Evolutionary conservation across 2,888 invertebrate species (phyloP), one percentile per base, ranked within the genome.

Genomic region (Bugula neritina): DNA sequence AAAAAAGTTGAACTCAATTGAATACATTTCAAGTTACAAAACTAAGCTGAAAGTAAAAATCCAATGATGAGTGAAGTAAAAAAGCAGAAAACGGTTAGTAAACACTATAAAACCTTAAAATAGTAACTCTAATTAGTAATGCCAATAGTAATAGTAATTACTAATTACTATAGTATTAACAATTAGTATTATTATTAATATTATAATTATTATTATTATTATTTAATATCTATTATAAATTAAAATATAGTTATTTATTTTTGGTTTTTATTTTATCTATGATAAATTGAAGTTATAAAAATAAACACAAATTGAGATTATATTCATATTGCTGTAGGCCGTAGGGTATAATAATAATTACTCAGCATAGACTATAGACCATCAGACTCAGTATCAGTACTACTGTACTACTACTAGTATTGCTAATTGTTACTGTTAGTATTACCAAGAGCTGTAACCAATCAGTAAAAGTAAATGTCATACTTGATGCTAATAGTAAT

Each of bases 71-170:
- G 63, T 27, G 63, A 27, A 31, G 27, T 31, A 29, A 63, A 63
- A 31, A 63, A 63, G 31, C 63, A 63, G 31, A 63, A 63, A n/a
- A 63, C 63, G 10, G 63, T 63, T 31, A 63, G 63, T 55, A 55
- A n/a, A n/a, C n/a, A n/a, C n/a, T n/a, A n/a, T n/a, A n/a, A 21
- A 13, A 52, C 52, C 21, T 13, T 52, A 21, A 52, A 52, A 21
- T 52, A 21, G 10, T 10, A 13, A 21, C 52, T 52, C 10, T 52
- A 52, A 52, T 10, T 52, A 52, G 52, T 52, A 13, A 21, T 52
- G 52, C 10, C 21, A 52, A 52, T 13, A 52, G 10, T 52, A 13
- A 21, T 13, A 13, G 21, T 52, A 13, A 13, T 13, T 52, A 13
- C 21, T 52, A 13, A 52, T 52, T 52, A 52, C 10, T 52, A 13